phyloP scores from a whole-genome alignment of 2,888 invertebrate genomes.

The Eledona agricola region DNA sequence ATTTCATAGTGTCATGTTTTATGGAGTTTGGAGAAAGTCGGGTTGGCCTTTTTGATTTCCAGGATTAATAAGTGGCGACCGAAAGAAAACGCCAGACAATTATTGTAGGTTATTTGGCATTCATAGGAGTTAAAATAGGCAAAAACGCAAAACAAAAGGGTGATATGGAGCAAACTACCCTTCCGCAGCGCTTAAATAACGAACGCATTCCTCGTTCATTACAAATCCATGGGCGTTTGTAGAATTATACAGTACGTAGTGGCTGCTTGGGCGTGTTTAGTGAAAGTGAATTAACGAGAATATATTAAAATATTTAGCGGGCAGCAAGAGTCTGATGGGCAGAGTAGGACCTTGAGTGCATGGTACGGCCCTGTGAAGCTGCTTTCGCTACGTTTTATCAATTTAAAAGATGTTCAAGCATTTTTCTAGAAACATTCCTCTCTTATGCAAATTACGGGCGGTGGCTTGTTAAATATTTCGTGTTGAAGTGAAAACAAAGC shows the following conservation, averaged over 20 bases:
- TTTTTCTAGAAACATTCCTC: slow-evolving; percentile 2
- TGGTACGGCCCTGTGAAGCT: slow-evolving; percentile 18
- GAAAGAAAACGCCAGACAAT: not conserved
- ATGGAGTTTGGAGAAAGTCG: slow-evolving; percentile 20
- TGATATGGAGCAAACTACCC: too few relatives aligned
- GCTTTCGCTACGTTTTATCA: slow-evolving; percentile 7
- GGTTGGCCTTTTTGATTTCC: slow-evolving; percentile 10
- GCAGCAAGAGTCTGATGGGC: slow-evolving; percentile 36
- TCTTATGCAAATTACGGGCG: slow-evolving; percentile 1
- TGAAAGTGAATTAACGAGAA: slow-evolving; percentile 56
- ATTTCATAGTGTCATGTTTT: slow-evolving; percentile 28
- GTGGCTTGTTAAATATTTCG: slow-evolving; percentile 5
- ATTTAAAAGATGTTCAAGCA: too few relatives aligned
- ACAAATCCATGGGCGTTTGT: slow-evolving; percentile 44
- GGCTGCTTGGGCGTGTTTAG: slow-evolving; percentile 46
- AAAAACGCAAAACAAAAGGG: too few relatives aligned
- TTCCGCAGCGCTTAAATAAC: slow-evolving; percentile 7
- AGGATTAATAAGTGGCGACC: not conserved
- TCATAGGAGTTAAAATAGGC: too few relatives aligned
- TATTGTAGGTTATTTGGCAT: too few relatives aligned
- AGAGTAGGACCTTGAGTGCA: slow-evolving; percentile 32
- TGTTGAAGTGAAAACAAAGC: slow-evolving; percentile 7
- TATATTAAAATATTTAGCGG: slow-evolving; percentile 49
- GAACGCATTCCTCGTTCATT: slow-evolving; percentile 39
- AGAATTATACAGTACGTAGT: slow-evolving; percentile 36